Conservation (phyloP, 2,113 vertebrate species). For the Asarcornis scutulata region DNA sequence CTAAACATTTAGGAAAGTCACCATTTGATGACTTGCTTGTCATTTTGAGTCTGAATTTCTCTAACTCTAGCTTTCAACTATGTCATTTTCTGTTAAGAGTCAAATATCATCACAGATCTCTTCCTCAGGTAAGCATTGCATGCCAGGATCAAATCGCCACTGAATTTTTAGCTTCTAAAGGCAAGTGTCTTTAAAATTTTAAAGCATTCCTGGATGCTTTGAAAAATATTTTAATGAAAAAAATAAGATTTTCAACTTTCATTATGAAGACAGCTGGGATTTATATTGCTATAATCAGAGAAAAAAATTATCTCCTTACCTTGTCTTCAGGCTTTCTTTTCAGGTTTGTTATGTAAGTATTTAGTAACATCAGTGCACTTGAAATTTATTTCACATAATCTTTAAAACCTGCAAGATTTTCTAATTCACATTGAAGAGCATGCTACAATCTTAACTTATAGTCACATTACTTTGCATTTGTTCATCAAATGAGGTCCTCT, state of each 20-base stretch:
- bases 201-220: background rate
- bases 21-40: background rate
- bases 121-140: background rate
- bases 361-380: background rate
- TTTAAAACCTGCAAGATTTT: background rate
- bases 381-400: background rate
- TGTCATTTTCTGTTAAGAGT: background rate
- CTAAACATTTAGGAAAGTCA: background rate
- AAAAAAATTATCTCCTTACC: background rate
- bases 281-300: background rate
- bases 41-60: background rate
- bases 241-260: background rate
- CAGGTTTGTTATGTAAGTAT: background rate
- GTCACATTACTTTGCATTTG: background rate
- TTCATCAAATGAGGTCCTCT: background rate
- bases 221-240: background rate
- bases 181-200: background rate
- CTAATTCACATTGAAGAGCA: background rate
- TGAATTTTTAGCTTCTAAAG: background rate
- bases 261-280: background rate
- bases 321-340: background rate
- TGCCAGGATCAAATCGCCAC: background rate
- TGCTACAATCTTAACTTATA: background rate
- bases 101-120: background rate
- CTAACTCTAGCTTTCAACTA: background rate